A percentile compares a stretch with the other conserved stretches of the same genome.
Conservation (phyloP, 2,797 vertebrate species). For the Morelia viridis region DNA sequence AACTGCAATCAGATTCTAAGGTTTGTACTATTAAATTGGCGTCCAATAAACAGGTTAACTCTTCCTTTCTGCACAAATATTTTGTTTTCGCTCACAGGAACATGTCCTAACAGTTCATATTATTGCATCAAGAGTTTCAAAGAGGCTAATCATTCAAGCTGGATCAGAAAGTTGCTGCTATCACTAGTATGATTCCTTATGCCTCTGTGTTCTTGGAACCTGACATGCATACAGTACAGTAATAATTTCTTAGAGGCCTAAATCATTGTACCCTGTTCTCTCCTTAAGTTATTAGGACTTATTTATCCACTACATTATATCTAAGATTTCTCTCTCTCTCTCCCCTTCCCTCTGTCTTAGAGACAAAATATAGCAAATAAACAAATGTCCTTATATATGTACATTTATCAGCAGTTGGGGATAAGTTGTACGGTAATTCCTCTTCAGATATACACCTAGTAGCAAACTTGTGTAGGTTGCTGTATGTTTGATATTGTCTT, state of each 20-base stretch:
- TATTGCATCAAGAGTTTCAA: not conserved
- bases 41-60: not conserved
- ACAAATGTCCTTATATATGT: not conserved
- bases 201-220: not conserved
- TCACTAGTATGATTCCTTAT: not conserved
- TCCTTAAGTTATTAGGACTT: not conserved
- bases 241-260: not conserved
- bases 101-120: not conserved
- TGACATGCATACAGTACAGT: not conserved
- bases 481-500: not conserved
- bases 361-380: not conserved
- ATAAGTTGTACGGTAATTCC: not conserved
- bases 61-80: not conserved
- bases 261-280: not conserved
- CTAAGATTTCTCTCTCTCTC: not conserved
- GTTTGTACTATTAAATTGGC: not conserved
- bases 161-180: not conserved
- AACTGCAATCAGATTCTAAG: not conserved
- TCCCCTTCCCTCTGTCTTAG: not conserved
- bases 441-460: too few relatives aligned
- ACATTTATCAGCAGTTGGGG: not conserved
- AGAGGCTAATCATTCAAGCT: not conserved
- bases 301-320: not conserved
- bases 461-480: not conserved
- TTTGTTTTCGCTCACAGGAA: not conserved